phyloP scores from a whole-genome alignment of 2,888 invertebrate species.

The Daptonema setosum region DNA sequence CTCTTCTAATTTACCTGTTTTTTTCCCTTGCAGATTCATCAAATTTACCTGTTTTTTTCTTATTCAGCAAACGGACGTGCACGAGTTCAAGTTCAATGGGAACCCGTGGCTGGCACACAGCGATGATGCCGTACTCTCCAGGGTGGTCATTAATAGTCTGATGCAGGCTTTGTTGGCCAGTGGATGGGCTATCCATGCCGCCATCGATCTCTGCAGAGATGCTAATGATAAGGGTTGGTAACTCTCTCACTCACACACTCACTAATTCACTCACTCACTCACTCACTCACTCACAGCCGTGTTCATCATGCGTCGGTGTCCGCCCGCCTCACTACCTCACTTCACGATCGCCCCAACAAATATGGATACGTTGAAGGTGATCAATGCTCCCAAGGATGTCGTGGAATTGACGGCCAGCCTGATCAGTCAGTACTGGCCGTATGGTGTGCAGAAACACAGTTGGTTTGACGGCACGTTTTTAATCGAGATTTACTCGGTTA shows the following conservation, averaged over 20 bases:
- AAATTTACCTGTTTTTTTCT: too few species aligned
- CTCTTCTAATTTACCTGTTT: too few species aligned
- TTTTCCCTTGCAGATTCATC: too few species aligned
- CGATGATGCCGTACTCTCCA: conserved; percentile 3
- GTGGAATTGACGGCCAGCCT: neutral
- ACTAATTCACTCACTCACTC: too few species aligned
- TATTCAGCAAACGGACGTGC: too few species aligned
- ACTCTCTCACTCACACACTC: too few species aligned
- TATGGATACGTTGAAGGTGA: conserved; percentile 6
- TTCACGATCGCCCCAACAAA: conserved; percentile 5
- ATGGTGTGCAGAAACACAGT: conserved; percentile 6
- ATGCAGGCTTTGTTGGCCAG: neutral
- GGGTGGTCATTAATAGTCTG: conserved; percentile 5
- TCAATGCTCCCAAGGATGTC: conserved; percentile 7
- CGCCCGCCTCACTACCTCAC: conserved; percentile 3
- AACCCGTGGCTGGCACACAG: conserved; percentile 5
- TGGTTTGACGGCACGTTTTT: too few species aligned
- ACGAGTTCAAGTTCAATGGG: conserved; percentile 8
- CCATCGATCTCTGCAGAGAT: conserved; percentile 2
- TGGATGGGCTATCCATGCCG: conserved; percentile 1
- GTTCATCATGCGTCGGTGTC: conserved; percentile 6
- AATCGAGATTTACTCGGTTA: too few species aligned
- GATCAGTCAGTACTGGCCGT: conserved; percentile 5
- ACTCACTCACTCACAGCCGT: too few species aligned
- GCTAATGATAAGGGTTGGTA: conserved; percentile 4